Evolutionary conservation across 2,888 invertebrate genomes (phyloP), one percentile per base, ranked within the genome.

Genomic region (Hypolimnas misippus): DNA sequence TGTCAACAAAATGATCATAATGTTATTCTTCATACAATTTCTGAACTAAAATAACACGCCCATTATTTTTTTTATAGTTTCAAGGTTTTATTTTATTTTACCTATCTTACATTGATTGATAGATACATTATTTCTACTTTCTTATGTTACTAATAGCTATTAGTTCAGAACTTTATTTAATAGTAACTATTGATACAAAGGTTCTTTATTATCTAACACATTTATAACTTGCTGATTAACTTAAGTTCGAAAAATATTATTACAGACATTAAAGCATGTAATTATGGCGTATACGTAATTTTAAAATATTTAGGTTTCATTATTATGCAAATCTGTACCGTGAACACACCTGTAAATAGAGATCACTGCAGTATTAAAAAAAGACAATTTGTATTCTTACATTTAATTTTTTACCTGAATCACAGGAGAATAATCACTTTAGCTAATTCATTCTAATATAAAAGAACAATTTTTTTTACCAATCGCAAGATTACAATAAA

Each of bases 401-500:
- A 46, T 51, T 51, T 44, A 38, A 38, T 38, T 2, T 44, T 62
- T 51, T 46, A 46, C 44, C 8, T 55, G 35, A 55, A 46, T 44
- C 56, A 50, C 53, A 50, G 33, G 31, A 52, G 31, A 50, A 52
- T 46, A 59, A 59, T 54, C 46, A 63, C 40, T 54, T 51, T 50
- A 50, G 51, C 33, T 49, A 58, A 16, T 53, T 46, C 42, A 57
- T 38, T 35, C 16, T 40, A 57, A 57, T 54, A 59, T 57, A 42
- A 54, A 57, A 35, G 61, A 53, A 58, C 57, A 57, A 57, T 66
- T 55, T 57, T n/a, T 19, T 42, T 51, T 55, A 60, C 62, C 60
- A 67, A 62, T 68, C 54, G 25, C 57, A 29, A 51, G 46, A 56
- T 61, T 51, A 66, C 35, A 75, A 76, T 74, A 82, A 76, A 79